Percentiles rank a stretch among this genome's conserved stretches.
Conservation (phyloP, 2,888 invertebrate species). For the Scaptomyza parva region DNA sequence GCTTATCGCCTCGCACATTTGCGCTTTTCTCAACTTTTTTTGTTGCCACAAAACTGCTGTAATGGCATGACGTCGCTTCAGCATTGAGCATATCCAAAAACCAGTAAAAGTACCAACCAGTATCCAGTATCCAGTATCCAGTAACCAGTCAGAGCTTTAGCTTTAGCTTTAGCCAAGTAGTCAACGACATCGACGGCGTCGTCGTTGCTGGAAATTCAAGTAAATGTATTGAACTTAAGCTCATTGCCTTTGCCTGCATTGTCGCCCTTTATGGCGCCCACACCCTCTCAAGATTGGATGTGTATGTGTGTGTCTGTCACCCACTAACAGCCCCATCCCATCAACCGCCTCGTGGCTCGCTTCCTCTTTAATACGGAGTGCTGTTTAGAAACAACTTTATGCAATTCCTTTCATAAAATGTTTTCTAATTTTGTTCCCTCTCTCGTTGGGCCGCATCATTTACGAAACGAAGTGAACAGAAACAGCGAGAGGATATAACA, state of each 20-base stretch:
- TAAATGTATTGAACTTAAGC: conserved; percentile 80
- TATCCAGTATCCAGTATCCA: conserved; percentile 16
- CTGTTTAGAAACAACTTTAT: conserved; percentile 62
- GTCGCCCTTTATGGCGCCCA: conserved; percentile 31
- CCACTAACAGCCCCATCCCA: background rate
- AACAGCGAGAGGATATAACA: background rate
- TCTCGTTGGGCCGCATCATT: conserved; percentile 43
- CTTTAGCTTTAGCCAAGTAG: conserved; percentile 49
- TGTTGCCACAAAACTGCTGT: conserved; percentile 64
- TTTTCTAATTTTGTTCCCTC: conserved; percentile 44
- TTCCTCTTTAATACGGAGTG: conserved; percentile 55
- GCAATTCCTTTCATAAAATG: conserved; percentile 73
- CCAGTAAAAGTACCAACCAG: background rate
- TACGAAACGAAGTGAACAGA: conserved; percentile 6
- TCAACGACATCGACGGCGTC: conserved; percentile 65
- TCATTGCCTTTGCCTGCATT: conserved; percentile 69
- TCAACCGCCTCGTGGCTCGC: conserved; percentile 15
- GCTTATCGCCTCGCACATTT: conserved; percentile 79
- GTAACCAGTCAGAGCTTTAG: too few species aligned
- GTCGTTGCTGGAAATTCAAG: conserved; percentile 68
- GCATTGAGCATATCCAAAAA: conserved; percentile 33
- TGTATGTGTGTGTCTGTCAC: background rate
- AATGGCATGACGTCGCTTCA: conserved; percentile 58
- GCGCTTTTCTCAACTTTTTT: conserved; percentile 59
- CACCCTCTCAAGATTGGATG: background rate